phyloP scores from a whole-genome alignment of 2,888 invertebrate species.

The Gibbula magus region DNA sequence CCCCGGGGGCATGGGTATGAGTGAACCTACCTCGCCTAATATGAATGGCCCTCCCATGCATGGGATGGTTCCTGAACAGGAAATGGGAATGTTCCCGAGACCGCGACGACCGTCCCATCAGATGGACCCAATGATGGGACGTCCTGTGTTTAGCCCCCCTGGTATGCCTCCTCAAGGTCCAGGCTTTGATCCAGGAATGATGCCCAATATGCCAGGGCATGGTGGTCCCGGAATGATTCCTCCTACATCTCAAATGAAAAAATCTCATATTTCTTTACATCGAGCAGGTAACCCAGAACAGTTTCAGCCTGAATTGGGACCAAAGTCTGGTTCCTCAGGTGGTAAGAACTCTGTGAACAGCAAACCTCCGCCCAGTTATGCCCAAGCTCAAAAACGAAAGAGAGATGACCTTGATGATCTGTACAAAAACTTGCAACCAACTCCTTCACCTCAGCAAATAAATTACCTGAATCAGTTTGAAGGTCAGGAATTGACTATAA shows the following conservation, averaged over 20 bases:
- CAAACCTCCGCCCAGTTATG: slow-evolving; percentile 74
- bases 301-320: slow-evolving; percentile 63
- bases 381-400: slow-evolving; percentile 71
- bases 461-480: slow-evolving; percentile 96
- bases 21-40: slow-evolving; percentile 71
- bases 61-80: slow-evolving; percentile 52
- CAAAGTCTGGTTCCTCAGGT: slow-evolving; percentile 30
- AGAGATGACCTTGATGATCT: slow-evolving; percentile 82
- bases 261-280: slow-evolving; percentile 64
- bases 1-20: slow-evolving; percentile 58
- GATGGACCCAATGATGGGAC: slow-evolving; percentile 40
- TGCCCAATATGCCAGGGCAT: slow-evolving; percentile 38
- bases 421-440: slow-evolving; percentile 81
- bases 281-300: slow-evolving; percentile 73
- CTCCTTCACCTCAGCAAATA: slow-evolving; percentile 96
- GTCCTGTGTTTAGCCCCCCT: slow-evolving; percentile 47
- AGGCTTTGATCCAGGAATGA: slow-evolving; percentile 47
- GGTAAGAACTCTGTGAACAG: slow-evolving; percentile 44
- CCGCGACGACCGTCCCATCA: slow-evolving; percentile 48
- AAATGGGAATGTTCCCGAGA: slow-evolving; percentile 52
- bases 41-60: slow-evolving; percentile 61
- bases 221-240: slow-evolving; percentile 44
- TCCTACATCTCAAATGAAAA: slow-evolving; percentile 46
- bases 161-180: slow-evolving; percentile 53
- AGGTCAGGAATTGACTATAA: slow-evolving; percentile 96